Conservation (phyloP, 2,113 vertebrate genomes). For the Melanerpes formicivorus region DNA sequence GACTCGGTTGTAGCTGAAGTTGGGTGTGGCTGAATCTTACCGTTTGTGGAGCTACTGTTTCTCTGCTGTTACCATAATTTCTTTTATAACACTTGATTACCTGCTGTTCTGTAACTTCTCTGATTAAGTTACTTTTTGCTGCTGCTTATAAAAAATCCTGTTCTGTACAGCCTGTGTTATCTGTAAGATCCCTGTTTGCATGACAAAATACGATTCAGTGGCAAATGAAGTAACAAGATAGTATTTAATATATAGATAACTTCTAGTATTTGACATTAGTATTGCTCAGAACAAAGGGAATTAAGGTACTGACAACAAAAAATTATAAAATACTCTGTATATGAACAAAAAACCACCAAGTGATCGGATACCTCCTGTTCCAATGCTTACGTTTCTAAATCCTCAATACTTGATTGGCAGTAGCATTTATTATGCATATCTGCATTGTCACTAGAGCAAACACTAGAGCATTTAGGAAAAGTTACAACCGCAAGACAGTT, state of each 20-base stretch:
- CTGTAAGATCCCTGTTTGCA: not conserved
- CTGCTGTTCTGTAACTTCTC: not conserved
- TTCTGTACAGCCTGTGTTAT: not conserved
- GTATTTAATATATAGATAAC: not conserved
- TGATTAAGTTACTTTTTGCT: not conserved
- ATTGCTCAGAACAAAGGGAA: not conserved
- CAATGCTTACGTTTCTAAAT: not conserved
- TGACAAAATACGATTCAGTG: not conserved
- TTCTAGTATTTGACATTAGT: not conserved
- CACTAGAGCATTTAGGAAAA: not conserved
- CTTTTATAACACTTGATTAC: not conserved
- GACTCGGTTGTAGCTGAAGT: not conserved
- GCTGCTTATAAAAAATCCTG: not conserved
- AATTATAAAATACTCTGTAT: not conserved
- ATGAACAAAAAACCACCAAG: fast-evolving
- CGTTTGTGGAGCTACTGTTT: not conserved
- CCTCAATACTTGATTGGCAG: not conserved
- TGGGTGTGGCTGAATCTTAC: not conserved
- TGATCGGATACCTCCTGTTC: not conserved
- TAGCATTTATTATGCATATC: not conserved
- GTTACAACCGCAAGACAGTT: not conserved
- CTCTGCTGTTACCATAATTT: not conserved
- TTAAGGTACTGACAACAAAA: not conserved
- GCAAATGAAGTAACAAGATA: not conserved
- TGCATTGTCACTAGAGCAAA: not conserved